Conservation (phyloP, 2,113 vertebrate species). For the Illadopsis cleaveri region DNA sequence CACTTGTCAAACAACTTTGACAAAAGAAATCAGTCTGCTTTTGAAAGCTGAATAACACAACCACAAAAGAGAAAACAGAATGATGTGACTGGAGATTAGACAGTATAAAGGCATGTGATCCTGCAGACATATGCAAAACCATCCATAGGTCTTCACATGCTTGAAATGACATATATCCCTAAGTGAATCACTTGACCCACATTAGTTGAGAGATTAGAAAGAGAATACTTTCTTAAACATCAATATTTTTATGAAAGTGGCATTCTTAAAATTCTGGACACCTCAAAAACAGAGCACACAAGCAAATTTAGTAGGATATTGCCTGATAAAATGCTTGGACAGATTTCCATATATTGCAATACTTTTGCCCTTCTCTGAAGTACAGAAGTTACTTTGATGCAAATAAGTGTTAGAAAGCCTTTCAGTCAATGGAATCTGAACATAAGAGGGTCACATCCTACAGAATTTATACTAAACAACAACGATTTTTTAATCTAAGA, state of each 20-base stretch:
- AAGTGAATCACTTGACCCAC: background rate
- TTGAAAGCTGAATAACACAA: background rate
- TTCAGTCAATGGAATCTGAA: background rate
- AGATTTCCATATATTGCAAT: background rate
- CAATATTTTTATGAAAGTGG: background rate
- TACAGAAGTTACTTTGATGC: background rate
- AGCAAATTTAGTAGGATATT: background rate
- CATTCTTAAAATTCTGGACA: background rate
- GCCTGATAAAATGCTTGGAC: background rate
- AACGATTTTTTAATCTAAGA: background rate
- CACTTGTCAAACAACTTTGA: background rate
- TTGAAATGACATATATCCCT: background rate
- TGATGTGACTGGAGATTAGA: background rate
- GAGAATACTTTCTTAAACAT: background rate
- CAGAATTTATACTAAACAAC: background rate
- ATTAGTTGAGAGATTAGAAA: background rate
- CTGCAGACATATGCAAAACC: conserved; percentile 20
- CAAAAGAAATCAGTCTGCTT: background rate
- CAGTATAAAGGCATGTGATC: background rate
- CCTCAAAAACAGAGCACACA: background rate
- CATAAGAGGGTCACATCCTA: background rate
- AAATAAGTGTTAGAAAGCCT: background rate
- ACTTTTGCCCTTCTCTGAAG: background rate
- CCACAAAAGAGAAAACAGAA: background rate
- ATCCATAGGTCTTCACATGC: background rate